A percentile compares a stretch with the other conserved stretches of the same genome.
Evolutionary conservation across 2,113 vertebrate species (phyloP).

Genomic region (Phasianus colchicus): DNA sequence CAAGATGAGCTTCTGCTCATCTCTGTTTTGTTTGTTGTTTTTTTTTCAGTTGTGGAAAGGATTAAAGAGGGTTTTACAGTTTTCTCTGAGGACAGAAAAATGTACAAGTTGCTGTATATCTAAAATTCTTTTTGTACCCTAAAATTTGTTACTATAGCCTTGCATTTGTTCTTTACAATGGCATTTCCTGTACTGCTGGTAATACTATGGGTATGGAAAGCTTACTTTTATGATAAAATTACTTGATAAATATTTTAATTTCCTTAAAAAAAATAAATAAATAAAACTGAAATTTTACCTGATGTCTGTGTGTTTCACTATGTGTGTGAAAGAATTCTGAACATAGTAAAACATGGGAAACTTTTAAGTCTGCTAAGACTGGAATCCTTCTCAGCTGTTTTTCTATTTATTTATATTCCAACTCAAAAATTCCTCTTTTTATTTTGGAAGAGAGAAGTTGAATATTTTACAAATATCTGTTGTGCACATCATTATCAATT

Average conservation of each 20-base stretch:
- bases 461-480: neutral
- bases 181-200: neutral
- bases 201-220: neutral
- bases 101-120: neutral
- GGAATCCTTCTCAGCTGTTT: neutral
- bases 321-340: neutral
- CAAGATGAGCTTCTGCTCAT: neutral
- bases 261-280: constrained; percentile 29
- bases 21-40: neutral
- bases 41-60: neutral
- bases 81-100: neutral
- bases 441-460: neutral
- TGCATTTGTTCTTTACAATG: neutral
- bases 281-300: neutral
- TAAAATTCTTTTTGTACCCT: neutral
- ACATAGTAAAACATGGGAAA: neutral
- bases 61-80: neutral
- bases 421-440: neutral
- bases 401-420: neutral
- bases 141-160: neutral
- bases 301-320: neutral
- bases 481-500: neutral
- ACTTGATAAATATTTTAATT: neutral
- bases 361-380: neutral
- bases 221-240: neutral